Evolutionary conservation across 2,113 vertebrate species (phyloP).

Genomic region (Brevimyrus niger): DNA sequence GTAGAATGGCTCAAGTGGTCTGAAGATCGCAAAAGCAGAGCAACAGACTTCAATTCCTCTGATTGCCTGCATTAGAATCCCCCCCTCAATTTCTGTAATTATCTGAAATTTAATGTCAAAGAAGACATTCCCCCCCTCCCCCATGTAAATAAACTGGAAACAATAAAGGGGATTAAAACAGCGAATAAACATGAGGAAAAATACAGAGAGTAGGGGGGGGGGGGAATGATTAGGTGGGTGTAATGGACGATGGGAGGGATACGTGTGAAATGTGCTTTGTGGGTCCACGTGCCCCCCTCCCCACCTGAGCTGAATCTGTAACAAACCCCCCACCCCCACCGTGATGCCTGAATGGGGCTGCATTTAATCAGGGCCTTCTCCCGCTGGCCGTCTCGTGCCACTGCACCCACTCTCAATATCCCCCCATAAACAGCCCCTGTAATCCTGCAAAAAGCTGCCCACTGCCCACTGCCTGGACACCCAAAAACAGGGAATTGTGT

Average conservation of each 20-base stretch:
- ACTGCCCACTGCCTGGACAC: not conserved
- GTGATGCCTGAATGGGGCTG: not conserved
- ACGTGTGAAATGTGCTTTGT: not conserved
- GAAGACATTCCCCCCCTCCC: not conserved
- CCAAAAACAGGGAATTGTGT: not conserved
- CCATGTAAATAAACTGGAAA: not conserved
- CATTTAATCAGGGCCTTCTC: not conserved
- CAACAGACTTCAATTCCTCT: not conserved
- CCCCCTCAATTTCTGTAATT: not conserved
- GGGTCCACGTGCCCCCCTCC: not conserved
- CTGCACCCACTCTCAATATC: not conserved
- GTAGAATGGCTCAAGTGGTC: not conserved
- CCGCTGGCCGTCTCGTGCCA: not conserved
- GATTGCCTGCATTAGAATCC: not conserved
- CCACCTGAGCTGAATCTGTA: not conserved
- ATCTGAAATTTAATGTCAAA: not conserved
- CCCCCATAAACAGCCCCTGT: not conserved
- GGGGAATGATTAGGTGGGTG: not conserved
- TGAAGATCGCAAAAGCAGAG: not conserved
- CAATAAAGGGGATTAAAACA: not conserved
- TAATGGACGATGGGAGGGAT: not conserved
- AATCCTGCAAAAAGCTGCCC: not conserved
- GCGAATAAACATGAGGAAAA: not conserved
- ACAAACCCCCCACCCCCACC: not conserved
- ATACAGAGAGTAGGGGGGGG: not conserved